phyloP scores from a whole-genome alignment of 2,888 invertebrate genomes.

The Sturmia bella region DNA sequence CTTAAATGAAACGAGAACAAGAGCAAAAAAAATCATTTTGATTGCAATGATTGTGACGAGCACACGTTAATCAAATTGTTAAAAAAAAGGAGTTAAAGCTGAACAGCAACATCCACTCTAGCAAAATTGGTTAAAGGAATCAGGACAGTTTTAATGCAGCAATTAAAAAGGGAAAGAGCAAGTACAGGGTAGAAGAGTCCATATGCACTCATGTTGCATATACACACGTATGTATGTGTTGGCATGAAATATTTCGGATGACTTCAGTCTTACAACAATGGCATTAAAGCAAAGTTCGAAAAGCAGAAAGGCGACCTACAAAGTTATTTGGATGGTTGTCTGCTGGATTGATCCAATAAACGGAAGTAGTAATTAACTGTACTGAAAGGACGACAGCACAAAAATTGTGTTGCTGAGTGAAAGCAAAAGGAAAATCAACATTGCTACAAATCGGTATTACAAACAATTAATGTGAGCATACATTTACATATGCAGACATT shows the following conservation, averaged over 20 bases:
- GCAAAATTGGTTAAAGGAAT: slow-evolving; percentile 42
- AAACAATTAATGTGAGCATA: too few relatives aligned
- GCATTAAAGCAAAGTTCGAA: slow-evolving; percentile 47
- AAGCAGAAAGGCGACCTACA: slow-evolving; percentile 17
- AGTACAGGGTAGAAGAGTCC: neutral
- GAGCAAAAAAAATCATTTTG: slow-evolving; percentile 27
- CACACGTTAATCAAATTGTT: slow-evolving; percentile 62
- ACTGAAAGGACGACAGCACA: slow-evolving; percentile 54
- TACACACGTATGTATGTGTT: neutral
- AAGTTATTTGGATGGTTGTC: neutral
- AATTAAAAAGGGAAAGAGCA: slow-evolving; percentile 18
- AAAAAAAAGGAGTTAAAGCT: slow-evolving; percentile 3
- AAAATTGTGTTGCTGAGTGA: slow-evolving; percentile 59
- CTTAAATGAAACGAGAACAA: slow-evolving; percentile 2
- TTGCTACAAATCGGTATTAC: too few relatives aligned
- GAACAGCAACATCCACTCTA: slow-evolving; percentile 8
- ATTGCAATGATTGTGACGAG: slow-evolving; percentile 52
- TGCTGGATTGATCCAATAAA: slow-evolving; percentile 42
- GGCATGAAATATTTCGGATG: slow-evolving; percentile 28
- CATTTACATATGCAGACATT: too few relatives aligned
- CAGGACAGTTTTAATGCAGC: slow-evolving; percentile 45
- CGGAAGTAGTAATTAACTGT: slow-evolving; percentile 63
- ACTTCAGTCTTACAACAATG: slow-evolving; percentile 38
- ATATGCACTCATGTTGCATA: neutral
- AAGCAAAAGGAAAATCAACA: neutral